Evolutionary conservation across 2,888 invertebrate genomes (phyloP).

Genomic region (Calameuta filiformis): DNA sequence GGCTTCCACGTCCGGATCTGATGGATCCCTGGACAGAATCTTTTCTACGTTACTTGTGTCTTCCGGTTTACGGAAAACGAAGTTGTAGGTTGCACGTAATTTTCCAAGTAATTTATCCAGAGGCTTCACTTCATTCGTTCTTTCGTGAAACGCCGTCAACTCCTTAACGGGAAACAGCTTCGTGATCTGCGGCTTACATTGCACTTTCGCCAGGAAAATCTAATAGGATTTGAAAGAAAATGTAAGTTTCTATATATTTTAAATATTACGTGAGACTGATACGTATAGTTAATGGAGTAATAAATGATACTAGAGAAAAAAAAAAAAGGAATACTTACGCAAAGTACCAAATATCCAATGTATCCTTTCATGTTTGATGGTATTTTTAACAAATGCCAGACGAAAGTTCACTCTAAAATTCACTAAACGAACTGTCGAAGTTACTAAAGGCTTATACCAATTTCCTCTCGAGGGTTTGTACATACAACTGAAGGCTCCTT

Average conservation of each 20-base stretch:
- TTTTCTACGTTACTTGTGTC: constrained; percentile 48
- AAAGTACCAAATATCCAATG: constrained; percentile 36
- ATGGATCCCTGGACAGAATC: constrained; percentile 32
- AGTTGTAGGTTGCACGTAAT: constrained; percentile 53
- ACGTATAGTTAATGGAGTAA: neutral
- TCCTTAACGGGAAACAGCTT: constrained; percentile 50
- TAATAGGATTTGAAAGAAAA: constrained; percentile 14
- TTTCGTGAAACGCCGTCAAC: constrained; percentile 37
- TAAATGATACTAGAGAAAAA: neutral
- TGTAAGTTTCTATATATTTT: neutral
- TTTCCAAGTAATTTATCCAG: constrained; percentile 52
- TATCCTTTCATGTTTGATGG: constrained; percentile 32
- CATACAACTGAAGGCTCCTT: constrained; percentile 43
- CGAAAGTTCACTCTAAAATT: constrained; percentile 5
- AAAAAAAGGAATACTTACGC: constrained; percentile 38
- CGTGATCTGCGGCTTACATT: constrained; percentile 49
- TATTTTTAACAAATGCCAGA: neutral
- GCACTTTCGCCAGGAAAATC: constrained; percentile 42
- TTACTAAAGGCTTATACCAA: neutral
- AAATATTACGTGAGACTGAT: neutral
- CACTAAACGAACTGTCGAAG: constrained; percentile 13
- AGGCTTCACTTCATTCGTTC: constrained; percentile 40
- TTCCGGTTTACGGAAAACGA: constrained; percentile 50
- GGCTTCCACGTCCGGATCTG: constrained; percentile 23
- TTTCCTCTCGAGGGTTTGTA: constrained; percentile 1